A percentile compares a stretch with the other conserved stretches of the same genome.
Conservation (phyloP, 2,113 vertebrate species). For the Corapipo altera region DNA sequence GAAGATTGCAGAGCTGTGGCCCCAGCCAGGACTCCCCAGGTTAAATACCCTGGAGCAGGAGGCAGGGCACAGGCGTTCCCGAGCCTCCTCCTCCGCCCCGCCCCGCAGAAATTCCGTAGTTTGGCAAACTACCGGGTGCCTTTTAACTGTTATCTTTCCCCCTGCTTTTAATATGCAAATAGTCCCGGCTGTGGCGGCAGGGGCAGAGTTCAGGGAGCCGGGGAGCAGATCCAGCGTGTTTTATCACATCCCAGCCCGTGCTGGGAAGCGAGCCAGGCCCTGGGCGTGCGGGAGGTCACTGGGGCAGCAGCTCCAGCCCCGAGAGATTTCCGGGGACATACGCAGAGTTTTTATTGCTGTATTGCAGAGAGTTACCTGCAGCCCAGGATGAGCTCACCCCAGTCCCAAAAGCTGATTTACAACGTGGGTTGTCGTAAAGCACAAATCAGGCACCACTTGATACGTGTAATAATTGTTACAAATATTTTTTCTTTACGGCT, state of each 20-base stretch:
- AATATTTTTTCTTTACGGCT: neutral
- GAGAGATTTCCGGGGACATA: neutral
- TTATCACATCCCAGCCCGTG: accelerated
- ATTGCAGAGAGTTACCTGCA: neutral
- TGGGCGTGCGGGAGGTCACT: neutral
- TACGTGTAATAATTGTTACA: accelerated
- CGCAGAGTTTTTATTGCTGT: neutral
- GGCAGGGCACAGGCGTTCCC: neutral
- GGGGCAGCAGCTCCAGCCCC: neutral
- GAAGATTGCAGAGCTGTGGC: neutral
- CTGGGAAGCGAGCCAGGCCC: neutral
- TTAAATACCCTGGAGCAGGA: neutral
- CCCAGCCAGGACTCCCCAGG: accelerated
- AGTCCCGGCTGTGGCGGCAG: accelerated
- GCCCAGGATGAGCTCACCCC: neutral
- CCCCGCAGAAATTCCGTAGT: neutral
- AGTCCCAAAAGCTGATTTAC: neutral
- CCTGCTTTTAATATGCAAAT: neutral
- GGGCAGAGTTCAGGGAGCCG: neutral
- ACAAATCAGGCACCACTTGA: too few species aligned
- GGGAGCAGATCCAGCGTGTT: neutral
- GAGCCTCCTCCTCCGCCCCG: conserved; percentile 14
- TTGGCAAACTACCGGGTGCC: neutral
- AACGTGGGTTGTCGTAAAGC: accelerated
- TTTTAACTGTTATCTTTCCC: neutral